These are phyloP conservation scores for Cryptocheilus praepositus DNA, from an alignment of 2,888 invertebrate genomes.

Conservation along the genomic window DNA sequence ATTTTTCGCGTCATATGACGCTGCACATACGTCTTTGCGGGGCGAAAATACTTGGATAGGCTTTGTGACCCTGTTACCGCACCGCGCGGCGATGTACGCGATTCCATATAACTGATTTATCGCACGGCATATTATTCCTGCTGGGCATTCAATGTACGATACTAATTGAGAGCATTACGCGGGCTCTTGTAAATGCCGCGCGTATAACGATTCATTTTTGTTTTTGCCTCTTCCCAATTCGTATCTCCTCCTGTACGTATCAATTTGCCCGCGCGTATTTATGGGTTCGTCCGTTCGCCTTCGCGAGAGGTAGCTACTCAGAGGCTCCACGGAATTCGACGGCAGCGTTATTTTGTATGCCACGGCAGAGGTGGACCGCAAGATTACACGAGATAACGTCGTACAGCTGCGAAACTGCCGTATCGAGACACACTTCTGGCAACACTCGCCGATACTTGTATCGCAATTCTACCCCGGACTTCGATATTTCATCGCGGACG, in stretches of 20 bases:
- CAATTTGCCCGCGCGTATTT: constrained; percentile 2
- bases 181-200: no score
- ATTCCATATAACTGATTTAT: constrained; percentile 12
- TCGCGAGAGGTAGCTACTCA: neutral
- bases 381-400: constrained; percentile 62
- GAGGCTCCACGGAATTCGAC: neutral
- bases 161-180: no score
- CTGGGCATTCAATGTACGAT: no score
- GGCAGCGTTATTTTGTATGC: no score
- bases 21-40: no score
- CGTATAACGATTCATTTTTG: no score
- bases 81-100: neutral
- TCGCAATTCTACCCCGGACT: constrained; percentile 4
- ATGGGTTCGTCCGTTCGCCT: neutral
- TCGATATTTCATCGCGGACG: neutral
- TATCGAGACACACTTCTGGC: constrained; percentile 49
- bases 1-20: no score
- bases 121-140: no score
- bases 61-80: no score
- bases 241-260: constrained; percentile 1
- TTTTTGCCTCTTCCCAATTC: neutral
- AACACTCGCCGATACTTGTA: constrained; percentile 38
- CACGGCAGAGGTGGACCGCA: constrained; percentile 26
- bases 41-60: no score
- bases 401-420: constrained; percentile 57